Evolutionary conservation across 2,888 invertebrate species (phyloP), one percentile per base, ranked within the genome.

Genomic region (Zaprionus obscuricornis): DNA sequence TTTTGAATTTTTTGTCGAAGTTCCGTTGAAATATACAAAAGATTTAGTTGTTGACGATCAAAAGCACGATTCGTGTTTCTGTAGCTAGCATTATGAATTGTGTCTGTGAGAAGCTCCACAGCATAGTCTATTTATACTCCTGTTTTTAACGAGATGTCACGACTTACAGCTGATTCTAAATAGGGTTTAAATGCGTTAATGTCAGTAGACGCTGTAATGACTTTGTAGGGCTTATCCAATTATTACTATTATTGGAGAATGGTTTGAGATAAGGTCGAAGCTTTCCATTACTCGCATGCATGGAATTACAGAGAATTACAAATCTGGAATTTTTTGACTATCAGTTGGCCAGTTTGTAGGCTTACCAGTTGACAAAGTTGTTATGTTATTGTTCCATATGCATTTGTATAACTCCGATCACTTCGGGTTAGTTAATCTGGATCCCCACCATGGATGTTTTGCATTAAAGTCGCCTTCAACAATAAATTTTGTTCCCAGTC

Each of bases 241-340:
- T 24, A 8, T 24, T 6, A 17, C 6, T 8, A 36, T 18, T 36
- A 34, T 36, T 17, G 36, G 18, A 10, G 34, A 16, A 14, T 34
- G 34, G n/a, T 36, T 17, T 42, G 24, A 8, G 17, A 11, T 27
- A 10, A 22, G 13, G 14, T 26, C 10, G 22, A 45, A 45, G 22
- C 45, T 45, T 14, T 34, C 16, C 16, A 24, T 11, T 34, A 18
- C 10, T 10, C n/a, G n/a, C n/a, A n/a, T n/a, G n/a, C 29, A 27
- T 29, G 42, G 34, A 8, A 46, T 46, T 24, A 31, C 33, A 45
- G 45, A 45, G 14, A 31, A 45, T 45, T 14, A 8, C 33, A 45
- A 13, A 11, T 31, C 17, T 8, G 20, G 20, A 33, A 45, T 45
- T n/a, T 31, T 22, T 5, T 10, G 14, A 18, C 16, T 13, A 17